Conservation (phyloP, 2,113 vertebrate species). For the Sinocyclocheilus grahami region DNA sequence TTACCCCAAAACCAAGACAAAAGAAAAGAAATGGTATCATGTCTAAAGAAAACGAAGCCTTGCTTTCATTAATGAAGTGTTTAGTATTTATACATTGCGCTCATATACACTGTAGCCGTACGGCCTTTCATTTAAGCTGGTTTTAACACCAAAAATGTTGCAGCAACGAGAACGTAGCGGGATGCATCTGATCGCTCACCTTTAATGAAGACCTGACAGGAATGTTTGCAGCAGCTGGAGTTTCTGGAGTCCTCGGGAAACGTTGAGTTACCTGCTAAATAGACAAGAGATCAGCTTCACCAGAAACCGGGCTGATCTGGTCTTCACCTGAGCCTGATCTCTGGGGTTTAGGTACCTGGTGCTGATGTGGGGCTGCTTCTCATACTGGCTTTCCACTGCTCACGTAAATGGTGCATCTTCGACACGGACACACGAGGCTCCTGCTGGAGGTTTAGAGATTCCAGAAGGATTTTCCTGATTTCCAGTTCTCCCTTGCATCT, state of each 20-base stretch:
- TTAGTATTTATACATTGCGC: not conserved
- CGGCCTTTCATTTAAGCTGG: too few relatives aligned
- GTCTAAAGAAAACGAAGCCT: not conserved
- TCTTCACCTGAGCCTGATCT: not conserved
- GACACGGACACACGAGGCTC: conserved; percentile 65
- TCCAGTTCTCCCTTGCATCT: conserved; percentile 66
- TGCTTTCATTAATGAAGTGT: not conserved
- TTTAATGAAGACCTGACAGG: conserved; percentile 70
- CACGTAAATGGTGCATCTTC: conserved; percentile 56
- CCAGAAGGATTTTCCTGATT: conserved; percentile 66
- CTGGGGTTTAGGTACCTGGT: not conserved
- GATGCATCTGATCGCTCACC: conserved; percentile 54
- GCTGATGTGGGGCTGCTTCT: not conserved
- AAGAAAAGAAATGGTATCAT: not conserved
- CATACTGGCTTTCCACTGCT: conserved; percentile 64
- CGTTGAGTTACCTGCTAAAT: conserved; percentile 47
- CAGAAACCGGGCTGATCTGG: not conserved
- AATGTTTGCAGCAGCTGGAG: conserved; percentile 62
- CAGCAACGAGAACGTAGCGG: too few relatives aligned
- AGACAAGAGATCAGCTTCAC: conserved; percentile 18
- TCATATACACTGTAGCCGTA: too few relatives aligned
- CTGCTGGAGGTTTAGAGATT: conserved; percentile 63
- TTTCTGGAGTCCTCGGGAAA: conserved; percentile 5
- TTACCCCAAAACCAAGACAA: not conserved
- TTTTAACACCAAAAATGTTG: too few relatives aligned